Evolutionary conservation across 1,140 invertebrate genomes (phyloP), one percentile per base, ranked within the genome.

Genomic region (Lethrus apterus): DNA sequence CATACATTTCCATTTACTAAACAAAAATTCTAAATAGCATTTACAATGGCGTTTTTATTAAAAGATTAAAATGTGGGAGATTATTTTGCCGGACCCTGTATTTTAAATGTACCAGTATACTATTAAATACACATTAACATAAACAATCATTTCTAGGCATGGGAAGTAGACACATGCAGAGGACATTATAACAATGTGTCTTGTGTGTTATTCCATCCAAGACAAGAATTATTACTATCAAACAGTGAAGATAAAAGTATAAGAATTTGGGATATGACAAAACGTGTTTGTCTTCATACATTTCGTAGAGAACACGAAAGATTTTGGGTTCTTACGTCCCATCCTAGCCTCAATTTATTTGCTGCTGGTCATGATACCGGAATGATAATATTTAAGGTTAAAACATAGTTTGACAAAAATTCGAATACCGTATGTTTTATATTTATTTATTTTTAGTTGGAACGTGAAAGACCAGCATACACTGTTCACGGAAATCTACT

Each of bases 151-250:
- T n/a, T 44, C 4, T 48, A 85, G 75, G 96, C 95, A 0, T 99
- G 96, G 96, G 96, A 99, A 71, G 92, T 99, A 14, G 97, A 99
- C 63, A 95, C 94, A 0, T 99, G 94, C 58, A 79, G 97, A 33
- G 96, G 97, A 1, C 97, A 99, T 69, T 99, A 98, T 71, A 97
- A 98, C 71, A 99, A 99, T 69, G 95, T 99, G 0, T 98, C 94
- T 0, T 98, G 94, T 64, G 93, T 93, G 1, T 66, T 98, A 4
- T 99, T 99, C 69, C 96, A 99, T 72, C 95, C 96, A 0, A 75
- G 92, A 11, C 92, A 98, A 69, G 97, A 99, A 62, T 71, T 98
- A 4, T 96, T 99, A 52, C 70, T 99, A 4, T 96, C 92, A 19
- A 98, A 99, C 69, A 90, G 93, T 31, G 97, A 99, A 66, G 97